These are phyloP conservation scores for Nematopogon swammerdamellus DNA, from an alignment of 2,888 invertebrate genomes.

Conservation along the genomic window DNA sequence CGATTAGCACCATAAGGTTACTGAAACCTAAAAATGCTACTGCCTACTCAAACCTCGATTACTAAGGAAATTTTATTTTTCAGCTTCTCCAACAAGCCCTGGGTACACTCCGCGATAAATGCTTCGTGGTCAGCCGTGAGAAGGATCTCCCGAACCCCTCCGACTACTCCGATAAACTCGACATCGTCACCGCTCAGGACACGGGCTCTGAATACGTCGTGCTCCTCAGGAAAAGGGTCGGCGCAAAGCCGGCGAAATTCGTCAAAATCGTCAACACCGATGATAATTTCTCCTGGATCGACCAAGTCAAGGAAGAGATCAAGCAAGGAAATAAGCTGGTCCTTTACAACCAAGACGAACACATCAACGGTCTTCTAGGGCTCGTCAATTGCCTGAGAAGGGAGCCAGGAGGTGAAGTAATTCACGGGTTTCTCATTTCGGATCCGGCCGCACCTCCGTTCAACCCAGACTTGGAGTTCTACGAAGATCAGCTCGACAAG, in stretches of 20 bases:
- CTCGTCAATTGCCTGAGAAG: slow-evolving; percentile 81
- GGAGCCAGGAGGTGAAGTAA: slow-evolving; percentile 70
- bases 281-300: slow-evolving; percentile 49
- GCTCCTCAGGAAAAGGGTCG: slow-evolving; percentile 46
- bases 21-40: too few species aligned
- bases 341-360: slow-evolving; percentile 64
- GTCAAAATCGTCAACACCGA: slow-evolving; percentile 38
- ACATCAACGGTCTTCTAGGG: slow-evolving; percentile 80
- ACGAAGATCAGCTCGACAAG: slow-evolving; percentile 62
- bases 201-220: slow-evolving; percentile 51
- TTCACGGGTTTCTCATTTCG: slow-evolving; percentile 62
- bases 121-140: slow-evolving; percentile 62
- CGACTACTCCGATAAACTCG: slow-evolving; percentile 35
- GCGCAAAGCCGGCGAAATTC: slow-evolving; percentile 41
- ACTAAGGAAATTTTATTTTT: slow-evolving; percentile 7
- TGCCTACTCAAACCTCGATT: too few species aligned
- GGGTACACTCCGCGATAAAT: slow-evolving; percentile 52
- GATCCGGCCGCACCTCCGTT: slow-evolving; percentile 64
- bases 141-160: slow-evolving; percentile 40
- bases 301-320: slow-evolving; percentile 39
- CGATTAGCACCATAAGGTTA: too few species aligned
- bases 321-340: slow-evolving; percentile 52
- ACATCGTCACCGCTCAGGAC: slow-evolving; percentile 45
- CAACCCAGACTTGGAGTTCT: slow-evolving; percentile 60
- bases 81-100: slow-evolving; percentile 43